Conservation (phyloP, 2,113 vertebrate species). For the Ceyx cyanopectus region DNA sequence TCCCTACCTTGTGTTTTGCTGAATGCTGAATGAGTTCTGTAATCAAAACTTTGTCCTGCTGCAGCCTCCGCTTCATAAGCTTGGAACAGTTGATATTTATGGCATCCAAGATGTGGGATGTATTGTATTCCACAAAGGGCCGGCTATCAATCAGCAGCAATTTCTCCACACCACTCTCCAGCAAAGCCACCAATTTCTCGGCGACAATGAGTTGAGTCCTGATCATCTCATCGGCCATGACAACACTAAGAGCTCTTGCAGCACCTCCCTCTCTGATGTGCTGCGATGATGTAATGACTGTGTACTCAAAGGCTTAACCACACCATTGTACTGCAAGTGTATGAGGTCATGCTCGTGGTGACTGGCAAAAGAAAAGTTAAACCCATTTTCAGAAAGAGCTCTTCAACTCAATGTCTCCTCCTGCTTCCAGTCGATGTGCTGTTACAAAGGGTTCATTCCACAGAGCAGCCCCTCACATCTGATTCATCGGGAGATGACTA, state of each 20-base stretch:
- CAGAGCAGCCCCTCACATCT: constrained; percentile 77
- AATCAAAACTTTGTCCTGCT: constrained; percentile 95
- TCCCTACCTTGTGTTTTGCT: constrained; percentile 89
- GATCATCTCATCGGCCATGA: constrained; percentile 82
- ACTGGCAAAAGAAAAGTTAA: constrained; percentile 79
- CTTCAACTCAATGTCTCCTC: constrained; percentile 75
- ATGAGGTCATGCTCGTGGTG: constrained; percentile 86
- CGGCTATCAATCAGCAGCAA: constrained; percentile 94
- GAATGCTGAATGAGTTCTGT: constrained; percentile 94
- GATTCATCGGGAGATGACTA: constrained; percentile 74
- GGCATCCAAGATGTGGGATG: constrained; percentile 93
- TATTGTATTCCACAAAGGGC: constrained; percentile 95
- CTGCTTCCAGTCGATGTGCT: constrained; percentile 62
- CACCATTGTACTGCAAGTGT: constrained; percentile 80
- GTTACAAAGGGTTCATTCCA: constrained; percentile 65
- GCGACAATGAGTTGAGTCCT: constrained; percentile 80
- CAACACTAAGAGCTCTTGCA: constrained; percentile 62
- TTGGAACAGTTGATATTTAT: constrained; percentile 98
- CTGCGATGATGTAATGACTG: constrained; percentile 80
- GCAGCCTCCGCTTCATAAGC: constrained; percentile 95
- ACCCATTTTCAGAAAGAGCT: constrained; percentile 78
- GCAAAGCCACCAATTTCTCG: constrained; percentile 89
- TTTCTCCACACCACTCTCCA: constrained; percentile 88
- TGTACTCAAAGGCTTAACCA: constrained; percentile 85
- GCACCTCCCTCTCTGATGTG: constrained; percentile 71